A percentile compares a stretch with the other conserved stretches of the same genome.
Evolutionary conservation across 1,140 invertebrate genomes (phyloP).

Genomic region (Telenomus remus): DNA sequence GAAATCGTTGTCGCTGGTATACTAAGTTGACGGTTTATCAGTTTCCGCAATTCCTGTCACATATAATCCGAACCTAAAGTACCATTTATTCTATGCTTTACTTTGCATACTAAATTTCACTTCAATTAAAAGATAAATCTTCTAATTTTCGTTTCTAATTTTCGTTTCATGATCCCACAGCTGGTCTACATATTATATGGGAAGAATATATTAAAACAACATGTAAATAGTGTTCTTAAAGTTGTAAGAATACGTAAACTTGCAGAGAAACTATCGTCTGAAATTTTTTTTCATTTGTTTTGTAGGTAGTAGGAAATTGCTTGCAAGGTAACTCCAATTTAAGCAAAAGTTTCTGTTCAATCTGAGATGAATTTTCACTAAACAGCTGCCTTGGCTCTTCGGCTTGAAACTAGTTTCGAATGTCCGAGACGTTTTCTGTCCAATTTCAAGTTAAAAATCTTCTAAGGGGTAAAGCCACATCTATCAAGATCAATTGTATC

Average conservation of each 20-base stretch:
- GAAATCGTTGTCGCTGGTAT: background rate
- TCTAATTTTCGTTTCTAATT: background rate
- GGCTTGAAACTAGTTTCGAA: background rate
- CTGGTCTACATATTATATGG: too few relatives aligned
- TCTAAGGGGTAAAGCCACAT: background rate
- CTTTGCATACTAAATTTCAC: too few relatives aligned
- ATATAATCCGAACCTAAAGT: background rate
- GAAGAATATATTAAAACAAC: too few relatives aligned
- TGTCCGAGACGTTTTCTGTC: background rate
- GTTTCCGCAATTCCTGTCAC: background rate
- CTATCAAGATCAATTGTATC: too few relatives aligned
- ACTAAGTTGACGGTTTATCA: background rate
- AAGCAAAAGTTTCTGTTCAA: background rate
- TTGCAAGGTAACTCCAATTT: background rate
- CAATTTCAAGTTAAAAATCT: background rate
- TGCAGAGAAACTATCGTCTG: background rate
- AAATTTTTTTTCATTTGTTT: background rate
- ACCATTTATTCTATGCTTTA: too few relatives aligned
- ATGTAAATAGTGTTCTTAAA: too few relatives aligned
- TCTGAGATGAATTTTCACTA: background rate
- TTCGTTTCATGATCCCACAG: too few relatives aligned
- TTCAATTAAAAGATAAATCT: background rate
- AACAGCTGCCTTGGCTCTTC: background rate
- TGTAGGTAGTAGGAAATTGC: background rate
- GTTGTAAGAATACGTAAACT: too few relatives aligned